A percentile compares a stretch with the other conserved stretches of the same genome.
Evolutionary conservation across 2,113 vertebrate species (phyloP).

Genomic region (Vimba vimba): DNA sequence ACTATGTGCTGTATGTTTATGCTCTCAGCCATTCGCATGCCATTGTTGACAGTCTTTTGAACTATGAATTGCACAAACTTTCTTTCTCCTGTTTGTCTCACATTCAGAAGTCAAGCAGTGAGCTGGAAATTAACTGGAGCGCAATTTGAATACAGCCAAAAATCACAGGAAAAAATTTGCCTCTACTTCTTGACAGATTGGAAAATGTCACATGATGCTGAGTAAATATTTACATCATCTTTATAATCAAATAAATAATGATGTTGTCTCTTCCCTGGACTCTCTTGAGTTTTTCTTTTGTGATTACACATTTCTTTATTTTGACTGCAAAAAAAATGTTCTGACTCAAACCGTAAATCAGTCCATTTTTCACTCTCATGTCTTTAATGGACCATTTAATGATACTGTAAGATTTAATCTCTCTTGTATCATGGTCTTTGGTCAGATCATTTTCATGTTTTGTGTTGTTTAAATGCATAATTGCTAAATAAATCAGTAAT

Average conservation of each 20-base stretch:
- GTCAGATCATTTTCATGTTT: background rate
- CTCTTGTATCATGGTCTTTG: background rate
- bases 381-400: slow-evolving; percentile 1
- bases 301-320: background rate
- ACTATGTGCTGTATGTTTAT: slow-evolving; percentile 60
- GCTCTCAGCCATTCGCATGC: slow-evolving; percentile 56
- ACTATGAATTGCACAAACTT: slow-evolving; percentile 45
- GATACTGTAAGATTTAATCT: background rate
- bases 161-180: background rate
- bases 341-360: background rate
- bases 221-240: background rate
- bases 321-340: background rate
- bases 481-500: background rate
- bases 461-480: background rate
- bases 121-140: slow-evolving; percentile 26
- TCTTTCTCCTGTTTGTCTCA: slow-evolving; percentile 44
- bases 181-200: background rate
- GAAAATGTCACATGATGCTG: background rate
- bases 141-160: slow-evolving; percentile 33
- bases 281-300: background rate
- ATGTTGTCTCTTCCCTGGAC: background rate
- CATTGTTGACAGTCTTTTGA: slow-evolving; percentile 59
- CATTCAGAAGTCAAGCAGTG: slow-evolving; percentile 42
- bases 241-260: slow-evolving; percentile 6
- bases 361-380: background rate